Percentiles rank a stretch among this genome's conserved stretches.
Conservation (phyloP, 1,140 invertebrate genomes). For the Megalopta genalis region DNA sequence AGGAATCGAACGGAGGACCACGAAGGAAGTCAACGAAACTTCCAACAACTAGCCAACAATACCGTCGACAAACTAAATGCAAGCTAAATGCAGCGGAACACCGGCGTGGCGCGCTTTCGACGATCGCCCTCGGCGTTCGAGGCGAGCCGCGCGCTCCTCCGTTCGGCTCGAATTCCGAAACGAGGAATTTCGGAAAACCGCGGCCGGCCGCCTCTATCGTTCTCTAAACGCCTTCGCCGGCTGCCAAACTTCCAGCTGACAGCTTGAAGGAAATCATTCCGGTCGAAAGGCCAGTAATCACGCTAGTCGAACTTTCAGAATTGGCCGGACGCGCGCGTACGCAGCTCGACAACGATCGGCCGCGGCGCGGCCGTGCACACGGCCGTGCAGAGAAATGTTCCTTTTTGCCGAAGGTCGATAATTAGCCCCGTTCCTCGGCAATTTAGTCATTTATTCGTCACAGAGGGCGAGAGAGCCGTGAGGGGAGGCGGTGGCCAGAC, state of each 20-base stretch:
- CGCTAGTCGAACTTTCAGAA: constrained; percentile 40
- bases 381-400: constrained; percentile 22
- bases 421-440: constrained; percentile 58
- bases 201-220: no score
- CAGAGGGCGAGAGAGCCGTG: not conserved
- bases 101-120: constrained; percentile 36
- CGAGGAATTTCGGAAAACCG: not conserved
- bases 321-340: constrained; percentile 29
- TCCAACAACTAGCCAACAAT: constrained; percentile 63
- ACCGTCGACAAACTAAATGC: constrained; percentile 44
- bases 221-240: not conserved
- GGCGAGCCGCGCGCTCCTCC: no score
- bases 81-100: constrained; percentile 47
- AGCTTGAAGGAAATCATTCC: constrained; percentile 30
- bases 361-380: not conserved
- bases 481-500: no score
- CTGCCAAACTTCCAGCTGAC: constrained; percentile 26
- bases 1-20: constrained; percentile 49
- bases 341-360: constrained; percentile 1
- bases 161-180: not conserved
- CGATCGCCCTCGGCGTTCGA: constrained; percentile 6
- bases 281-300: constrained; percentile 39
- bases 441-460: constrained; percentile 62
- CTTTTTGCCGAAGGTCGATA: constrained; percentile 54
- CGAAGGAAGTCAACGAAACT: constrained; percentile 58